Base-by-base conservation (phyloP, 2,113 vertebrate genomes). In the Chaetura pelagica region DNA sequence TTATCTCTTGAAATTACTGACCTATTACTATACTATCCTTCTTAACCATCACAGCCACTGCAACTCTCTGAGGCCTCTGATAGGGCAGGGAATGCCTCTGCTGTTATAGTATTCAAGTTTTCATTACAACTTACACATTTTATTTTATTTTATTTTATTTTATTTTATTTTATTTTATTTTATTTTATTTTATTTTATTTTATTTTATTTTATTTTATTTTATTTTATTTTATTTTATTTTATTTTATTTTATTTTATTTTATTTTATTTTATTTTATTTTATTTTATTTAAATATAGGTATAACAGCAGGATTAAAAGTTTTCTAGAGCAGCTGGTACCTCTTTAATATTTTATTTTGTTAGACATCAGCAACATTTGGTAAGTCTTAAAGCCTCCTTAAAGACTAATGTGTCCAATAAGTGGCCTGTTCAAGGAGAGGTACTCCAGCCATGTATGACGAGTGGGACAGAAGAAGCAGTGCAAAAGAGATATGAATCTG, bases 1-100 rank as follows among this genome's bases (percentile, higher is more conserved):
- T 93, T 90, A 27, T 88, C 30, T 90, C 46, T 89, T 86, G 76
- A 79, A 94, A 89, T 71, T 77, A 55, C 55, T 81, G 64, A 67
- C 22, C 38, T 67, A 22, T 74, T 77, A 27, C 58, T 64, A 8
- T 48, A 79, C 7, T 3, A 4, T 89, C 68, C 92, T 83, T 93
- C 38, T 27, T 61, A 63, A 77, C 30, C 30, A 40, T 55, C 23
- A 35, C 40, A 87, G 48, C 4, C 42, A 44, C 44, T 72, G 35
- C 34, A 42, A 80, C 92, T 92, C 73, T 84, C 69, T 40, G 35
- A 71, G 40, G 59, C 48, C 1, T 1, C 35, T 74, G 40, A 13
- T 18, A 63, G 38, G 30, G 8, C 19, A 48, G 27, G 21, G 4
- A 2, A 52, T 89, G 30, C 14, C 44, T 84, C 27, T 72, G 7